Conservation (phyloP, 2,113 vertebrate species). For the Oreocharis arfaki region DNA sequence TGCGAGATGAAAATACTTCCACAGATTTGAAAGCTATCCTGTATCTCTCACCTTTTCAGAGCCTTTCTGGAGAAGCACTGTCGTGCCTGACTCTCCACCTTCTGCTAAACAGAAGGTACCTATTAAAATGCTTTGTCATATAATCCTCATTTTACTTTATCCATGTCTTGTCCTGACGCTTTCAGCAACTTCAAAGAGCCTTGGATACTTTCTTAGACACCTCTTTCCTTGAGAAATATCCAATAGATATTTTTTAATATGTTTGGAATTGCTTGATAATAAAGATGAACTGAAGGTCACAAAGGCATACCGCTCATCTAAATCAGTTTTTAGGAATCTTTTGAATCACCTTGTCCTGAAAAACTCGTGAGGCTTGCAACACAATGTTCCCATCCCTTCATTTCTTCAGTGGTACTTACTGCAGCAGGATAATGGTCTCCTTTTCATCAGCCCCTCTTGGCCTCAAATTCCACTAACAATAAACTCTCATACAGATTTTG, state of each 20-base stretch:
- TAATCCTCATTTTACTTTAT: background rate
- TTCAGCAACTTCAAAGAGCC: background rate
- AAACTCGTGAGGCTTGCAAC: background rate
- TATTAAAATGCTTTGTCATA: background rate
- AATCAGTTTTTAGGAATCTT: background rate
- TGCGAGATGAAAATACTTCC: background rate
- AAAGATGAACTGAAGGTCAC: background rate
- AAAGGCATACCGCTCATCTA: background rate
- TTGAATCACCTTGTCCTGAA: background rate
- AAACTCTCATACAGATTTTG: background rate
- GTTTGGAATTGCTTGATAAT: too few species aligned
- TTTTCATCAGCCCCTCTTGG: background rate
- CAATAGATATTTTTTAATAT: background rate
- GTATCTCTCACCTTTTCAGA: background rate
- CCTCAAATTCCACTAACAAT: background rate
- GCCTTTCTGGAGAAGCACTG: background rate
- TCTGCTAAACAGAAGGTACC: background rate
- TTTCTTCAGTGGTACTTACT: background rate
- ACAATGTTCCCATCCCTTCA: background rate
- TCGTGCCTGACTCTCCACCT: background rate
- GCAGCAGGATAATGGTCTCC: background rate
- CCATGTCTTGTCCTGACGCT: background rate
- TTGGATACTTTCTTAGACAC: background rate
- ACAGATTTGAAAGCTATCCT: background rate
- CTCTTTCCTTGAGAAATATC: background rate